Percentiles rank a stretch among this genome's conserved stretches.
phyloP scores from a whole-genome alignment of 2,888 invertebrate species.

The Leptinotarsa peninsularis region DNA sequence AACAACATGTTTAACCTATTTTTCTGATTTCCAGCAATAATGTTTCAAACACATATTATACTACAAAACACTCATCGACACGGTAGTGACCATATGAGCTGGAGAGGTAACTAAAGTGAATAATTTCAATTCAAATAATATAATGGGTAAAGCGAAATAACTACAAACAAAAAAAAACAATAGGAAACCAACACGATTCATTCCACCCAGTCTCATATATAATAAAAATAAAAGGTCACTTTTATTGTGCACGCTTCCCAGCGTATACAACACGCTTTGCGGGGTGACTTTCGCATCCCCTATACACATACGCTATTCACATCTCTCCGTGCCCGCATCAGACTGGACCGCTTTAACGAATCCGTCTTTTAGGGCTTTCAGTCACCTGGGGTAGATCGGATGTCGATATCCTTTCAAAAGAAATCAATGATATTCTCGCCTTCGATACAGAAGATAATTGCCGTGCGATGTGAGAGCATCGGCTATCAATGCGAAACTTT shows the following conservation, averaged over 20 bases:
- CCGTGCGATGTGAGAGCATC: too few species aligned
- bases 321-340: not conserved
- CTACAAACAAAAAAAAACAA: constrained; percentile 37
- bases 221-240: constrained; percentile 57
- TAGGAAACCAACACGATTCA: constrained; percentile 52
- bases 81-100: not conserved
- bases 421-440: not conserved
- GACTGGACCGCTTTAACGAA: constrained; percentile 12
- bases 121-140: not conserved
- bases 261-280: constrained; percentile 38
- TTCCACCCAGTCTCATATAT: constrained; percentile 46
- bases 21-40: too few species aligned
- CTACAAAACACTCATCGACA: too few species aligned
- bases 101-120: not conserved
- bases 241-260: constrained; percentile 50
- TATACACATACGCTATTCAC: constrained; percentile 32
- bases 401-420: constrained; percentile 10
- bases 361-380: constrained; percentile 19
- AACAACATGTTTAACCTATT: too few species aligned
- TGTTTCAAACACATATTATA: too few species aligned
- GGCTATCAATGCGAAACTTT: too few species aligned
- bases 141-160: not conserved
- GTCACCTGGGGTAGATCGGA: constrained; percentile 16
- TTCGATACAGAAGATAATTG: not conserved
- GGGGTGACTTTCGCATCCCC: constrained; percentile 48